A percentile compares a stretch with the other conserved stretches of the same genome.
Evolutionary conservation across 2,888 invertebrate species (phyloP).

Genomic region (Thymelicus lineola): DNA sequence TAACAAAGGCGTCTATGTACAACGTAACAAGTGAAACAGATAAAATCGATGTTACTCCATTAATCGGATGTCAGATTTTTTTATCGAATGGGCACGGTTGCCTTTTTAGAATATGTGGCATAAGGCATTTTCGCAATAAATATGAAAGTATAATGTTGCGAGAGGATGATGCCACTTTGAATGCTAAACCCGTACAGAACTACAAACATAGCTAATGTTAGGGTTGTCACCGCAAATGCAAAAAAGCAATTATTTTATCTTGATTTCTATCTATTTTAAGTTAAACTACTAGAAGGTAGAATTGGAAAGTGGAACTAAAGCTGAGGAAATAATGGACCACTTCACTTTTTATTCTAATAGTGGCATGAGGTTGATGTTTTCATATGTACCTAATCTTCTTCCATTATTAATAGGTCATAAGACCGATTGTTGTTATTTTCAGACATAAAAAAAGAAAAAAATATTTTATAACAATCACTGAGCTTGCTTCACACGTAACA

Average conservation of each 20-base stretch:
- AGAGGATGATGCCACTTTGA: slow-evolving; percentile 77
- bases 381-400: too few relatives aligned
- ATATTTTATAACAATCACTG: background rate
- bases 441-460: background rate
- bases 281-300: too few relatives aligned
- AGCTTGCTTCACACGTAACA: background rate
- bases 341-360: too few relatives aligned
- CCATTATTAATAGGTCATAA: too few relatives aligned
- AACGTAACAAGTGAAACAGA: slow-evolving; percentile 24
- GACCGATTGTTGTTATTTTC: too few relatives aligned
- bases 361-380: too few relatives aligned
- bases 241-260: background rate
- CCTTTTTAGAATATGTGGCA: slow-evolving; percentile 55
- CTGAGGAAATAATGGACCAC: too few relatives aligned
- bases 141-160: slow-evolving; percentile 79
- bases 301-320: too few relatives aligned
- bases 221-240: slow-evolving; percentile 13
- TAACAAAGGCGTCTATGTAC: slow-evolving; percentile 22
- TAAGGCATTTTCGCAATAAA: slow-evolving; percentile 77
- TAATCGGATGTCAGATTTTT: slow-evolving; percentile 27
- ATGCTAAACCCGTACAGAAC: slow-evolving; percentile 81
- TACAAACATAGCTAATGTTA: slow-evolving; percentile 66
- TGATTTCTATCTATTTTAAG: background rate
- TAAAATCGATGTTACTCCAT: slow-evolving; percentile 31
- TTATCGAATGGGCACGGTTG: slow-evolving; percentile 49